A percentile compares a stretch with the other conserved stretches of the same genome.
Conservation (phyloP, 1,140 invertebrate species). For the Ceratoteleas bidentatus region DNA sequence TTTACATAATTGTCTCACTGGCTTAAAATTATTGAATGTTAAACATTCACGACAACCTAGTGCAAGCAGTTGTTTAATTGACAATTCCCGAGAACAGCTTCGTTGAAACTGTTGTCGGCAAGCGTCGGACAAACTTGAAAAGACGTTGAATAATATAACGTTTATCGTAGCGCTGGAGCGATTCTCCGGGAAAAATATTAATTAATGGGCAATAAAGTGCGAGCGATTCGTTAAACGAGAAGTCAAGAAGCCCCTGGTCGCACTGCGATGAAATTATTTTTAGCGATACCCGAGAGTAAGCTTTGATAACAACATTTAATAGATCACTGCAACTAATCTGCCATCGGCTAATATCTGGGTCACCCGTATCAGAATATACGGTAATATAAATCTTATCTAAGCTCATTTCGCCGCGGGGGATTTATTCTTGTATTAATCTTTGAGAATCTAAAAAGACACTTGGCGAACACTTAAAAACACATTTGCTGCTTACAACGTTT, state of each 20-base stretch:
- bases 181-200: background rate
- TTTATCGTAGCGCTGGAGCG: too few relatives aligned
- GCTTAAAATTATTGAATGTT: too few relatives aligned
- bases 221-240: background rate
- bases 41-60: too few relatives aligned
- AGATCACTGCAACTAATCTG: constrained; percentile 27
- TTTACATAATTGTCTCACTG: too few relatives aligned
- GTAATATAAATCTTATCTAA: constrained; percentile 47
- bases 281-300: background rate
- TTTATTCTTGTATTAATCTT: too few relatives aligned
- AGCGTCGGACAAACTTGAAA: background rate
- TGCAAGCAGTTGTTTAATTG: too few relatives aligned
- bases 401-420: constrained; percentile 23
- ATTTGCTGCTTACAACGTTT: constrained; percentile 16
- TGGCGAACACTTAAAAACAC: constrained; percentile 18
- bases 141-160: background rate
- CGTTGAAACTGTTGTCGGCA: too few relatives aligned
- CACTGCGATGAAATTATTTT: constrained; percentile 11
- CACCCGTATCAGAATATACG: constrained; percentile 25
- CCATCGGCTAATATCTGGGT: constrained; percentile 36
- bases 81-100: too few relatives aligned
- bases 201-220: background rate
- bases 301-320: constrained; percentile 21
- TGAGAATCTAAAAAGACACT: constrained; percentile 22
- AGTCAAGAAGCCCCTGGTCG: background rate